Conservation (phyloP, 2,888 invertebrate genomes). For the Drosophila trichaetosa region DNA sequence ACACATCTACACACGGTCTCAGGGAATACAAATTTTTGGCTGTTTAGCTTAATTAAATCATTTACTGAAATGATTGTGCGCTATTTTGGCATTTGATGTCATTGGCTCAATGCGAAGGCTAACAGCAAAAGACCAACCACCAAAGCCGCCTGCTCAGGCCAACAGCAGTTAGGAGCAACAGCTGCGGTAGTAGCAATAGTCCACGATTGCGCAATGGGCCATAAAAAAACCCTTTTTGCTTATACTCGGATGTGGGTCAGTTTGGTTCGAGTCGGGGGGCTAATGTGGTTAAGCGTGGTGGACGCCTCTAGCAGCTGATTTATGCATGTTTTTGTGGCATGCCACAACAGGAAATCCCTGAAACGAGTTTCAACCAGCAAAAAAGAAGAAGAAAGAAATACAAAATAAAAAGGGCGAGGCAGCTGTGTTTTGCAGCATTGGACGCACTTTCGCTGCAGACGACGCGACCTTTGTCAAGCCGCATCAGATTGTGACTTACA, state of each 20-base stretch:
- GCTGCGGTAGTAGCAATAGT: conserved; percentile 6
- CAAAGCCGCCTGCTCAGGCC: conserved; percentile 10
- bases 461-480: conserved; percentile 75
- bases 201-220: conserved; percentile 50
- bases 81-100: conserved; percentile 74
- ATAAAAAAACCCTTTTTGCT: conserved; percentile 39
- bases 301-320: conserved; percentile 53
- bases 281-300: conserved; percentile 56
- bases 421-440: conserved; percentile 21
- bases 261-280: conserved; percentile 33
- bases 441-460: conserved; percentile 69
- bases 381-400: conserved; percentile 1
- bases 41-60: conserved; percentile 81
- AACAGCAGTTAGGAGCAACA: conserved; percentile 5
- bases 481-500: conserved; percentile 49
- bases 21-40: conserved; percentile 48
- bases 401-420: conserved; percentile 31
- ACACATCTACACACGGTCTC: conserved; percentile 4
- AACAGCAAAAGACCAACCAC: conserved; percentile 16
- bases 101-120: conserved; percentile 78
- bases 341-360: conserved; percentile 64
- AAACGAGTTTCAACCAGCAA: conserved; percentile 66
- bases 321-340: conserved; percentile 64
- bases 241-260: conserved; percentile 63
- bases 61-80: conserved; percentile 79